Conservation (phyloP, 1,140 invertebrate genomes). For the Stegodyphus mimosarum region DNA sequence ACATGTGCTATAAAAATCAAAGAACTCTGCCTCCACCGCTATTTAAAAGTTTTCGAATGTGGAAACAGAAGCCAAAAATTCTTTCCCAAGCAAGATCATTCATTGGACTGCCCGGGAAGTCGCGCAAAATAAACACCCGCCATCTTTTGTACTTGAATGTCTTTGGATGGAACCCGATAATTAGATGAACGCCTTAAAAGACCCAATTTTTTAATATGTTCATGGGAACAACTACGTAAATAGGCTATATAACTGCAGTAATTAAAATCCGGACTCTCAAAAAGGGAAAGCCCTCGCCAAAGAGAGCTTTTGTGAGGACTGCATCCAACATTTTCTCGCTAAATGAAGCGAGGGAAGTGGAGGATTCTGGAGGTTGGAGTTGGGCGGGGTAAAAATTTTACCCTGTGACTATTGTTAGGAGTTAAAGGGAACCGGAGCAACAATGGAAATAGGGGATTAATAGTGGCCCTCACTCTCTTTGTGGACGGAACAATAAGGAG, state of each 20-base stretch:
- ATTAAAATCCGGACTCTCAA: constrained; percentile 34
- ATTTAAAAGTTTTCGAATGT: no score
- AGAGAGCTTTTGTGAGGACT: background rate
- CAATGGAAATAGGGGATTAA: constrained; percentile 53
- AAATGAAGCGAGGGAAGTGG: background rate
- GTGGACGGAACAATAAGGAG: constrained; percentile 30
- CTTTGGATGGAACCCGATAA: no score
- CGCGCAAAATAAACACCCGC: no score
- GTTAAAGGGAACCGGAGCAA: constrained; percentile 5
- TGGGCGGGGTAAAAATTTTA: constrained; percentile 33
- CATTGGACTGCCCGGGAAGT: no score
- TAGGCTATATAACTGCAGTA: constrained; percentile 14
- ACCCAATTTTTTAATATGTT: no score
- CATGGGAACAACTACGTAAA: background rate
- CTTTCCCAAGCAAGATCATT: no score
- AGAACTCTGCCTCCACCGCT: no score
- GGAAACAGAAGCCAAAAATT: no score
- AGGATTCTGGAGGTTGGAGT: background rate
- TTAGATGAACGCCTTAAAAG: no score
- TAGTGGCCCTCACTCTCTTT: constrained; percentile 27
- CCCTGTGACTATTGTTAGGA: constrained; percentile 37
- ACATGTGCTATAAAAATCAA: no score
- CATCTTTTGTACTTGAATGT: no score
- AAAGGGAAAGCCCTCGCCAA: background rate
- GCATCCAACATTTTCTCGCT: background rate